These are phyloP conservation scores for Malurus leucopterus DNA, from an alignment of 2,797 vertebrate genomes.

Conservation along the genomic window DNA sequence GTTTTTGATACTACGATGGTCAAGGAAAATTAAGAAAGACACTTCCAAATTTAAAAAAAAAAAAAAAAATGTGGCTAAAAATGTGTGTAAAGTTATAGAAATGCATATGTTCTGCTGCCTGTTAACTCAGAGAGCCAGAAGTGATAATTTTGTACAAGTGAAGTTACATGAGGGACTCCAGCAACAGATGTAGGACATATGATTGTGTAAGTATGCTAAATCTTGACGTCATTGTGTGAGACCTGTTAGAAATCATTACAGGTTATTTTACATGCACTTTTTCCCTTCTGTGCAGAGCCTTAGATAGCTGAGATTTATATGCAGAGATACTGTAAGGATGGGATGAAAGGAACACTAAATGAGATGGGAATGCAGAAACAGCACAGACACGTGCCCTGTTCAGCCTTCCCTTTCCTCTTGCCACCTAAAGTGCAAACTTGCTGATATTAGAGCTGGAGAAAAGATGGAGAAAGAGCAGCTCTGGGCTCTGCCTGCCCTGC, in stretches of 20 bases:
- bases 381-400: neutral
- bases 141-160: neutral
- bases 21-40: conserved; percentile 57
- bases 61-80: neutral
- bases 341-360: neutral
- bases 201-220: neutral
- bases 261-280: neutral
- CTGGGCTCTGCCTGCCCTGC: neutral
- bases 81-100: neutral
- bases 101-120: neutral
- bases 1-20: conserved; percentile 41
- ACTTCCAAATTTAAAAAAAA: conserved; percentile 33
- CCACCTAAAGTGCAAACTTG: neutral
- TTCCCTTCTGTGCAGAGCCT: neutral
- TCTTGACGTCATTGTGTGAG: neutral
- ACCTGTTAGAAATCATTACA: neutral
- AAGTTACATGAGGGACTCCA: neutral
- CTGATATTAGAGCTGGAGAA: neutral
- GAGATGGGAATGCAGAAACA: neutral
- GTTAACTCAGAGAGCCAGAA: neutral
- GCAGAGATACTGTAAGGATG: neutral
- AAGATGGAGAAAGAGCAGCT: neutral
- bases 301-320: neutral
- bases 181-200: neutral
- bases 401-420: neutral